Evolutionary conservation across 2,797 vertebrate species (phyloP), one percentile per base, ranked within the genome.

Genomic region (Champsocephalus gunnari): DNA sequence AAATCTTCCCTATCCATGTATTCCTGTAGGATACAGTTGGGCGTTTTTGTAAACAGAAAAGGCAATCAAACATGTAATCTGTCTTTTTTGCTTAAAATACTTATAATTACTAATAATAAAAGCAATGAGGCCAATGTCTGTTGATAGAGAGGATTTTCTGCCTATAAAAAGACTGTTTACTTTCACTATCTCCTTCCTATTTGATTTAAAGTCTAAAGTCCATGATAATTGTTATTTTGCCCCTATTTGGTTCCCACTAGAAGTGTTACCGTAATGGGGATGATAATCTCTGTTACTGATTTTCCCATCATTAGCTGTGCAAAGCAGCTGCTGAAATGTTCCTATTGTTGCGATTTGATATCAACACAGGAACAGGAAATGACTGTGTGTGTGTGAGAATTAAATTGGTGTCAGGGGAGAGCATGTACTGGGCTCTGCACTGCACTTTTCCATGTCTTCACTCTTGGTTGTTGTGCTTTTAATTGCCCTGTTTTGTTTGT

Each of bases 341-440:
- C 75, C 88, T 83, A 90, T 90, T 93, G 89, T 91, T 90, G 80
- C 79, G 80, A 90, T 89, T 88, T 88, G 71, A 89, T 87, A 88
- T 88, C 79, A 81, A 66, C 87, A 85, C 84, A 85, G 88, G 81
- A 91, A 89, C 80, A 87, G 89, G 89, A 91, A 92, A 74, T 89
- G 83, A 58, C 66, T 64, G 68, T 53, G 60, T 28, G 50, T 16
- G 49, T 16, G 56, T 55, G 49, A 48, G 68, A 69, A 24, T 48
- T 61, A 44, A 55, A 77, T 56, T 62, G 50, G 65, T 71, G 72
- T 84, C 62, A 53, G 19, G 71, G 77, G 75, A 75, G 59, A 64
- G 41, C 41, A 12, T 32, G 53, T 50, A 12, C 56, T 45, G 48
- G 41, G 19, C 54, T 73, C 60, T 55, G 64, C 21, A 1, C 56